A percentile compares a stretch with the other conserved stretches of the same genome.
Conservation (phyloP, 2,888 invertebrate species). For the Anarsia innoxiella region DNA sequence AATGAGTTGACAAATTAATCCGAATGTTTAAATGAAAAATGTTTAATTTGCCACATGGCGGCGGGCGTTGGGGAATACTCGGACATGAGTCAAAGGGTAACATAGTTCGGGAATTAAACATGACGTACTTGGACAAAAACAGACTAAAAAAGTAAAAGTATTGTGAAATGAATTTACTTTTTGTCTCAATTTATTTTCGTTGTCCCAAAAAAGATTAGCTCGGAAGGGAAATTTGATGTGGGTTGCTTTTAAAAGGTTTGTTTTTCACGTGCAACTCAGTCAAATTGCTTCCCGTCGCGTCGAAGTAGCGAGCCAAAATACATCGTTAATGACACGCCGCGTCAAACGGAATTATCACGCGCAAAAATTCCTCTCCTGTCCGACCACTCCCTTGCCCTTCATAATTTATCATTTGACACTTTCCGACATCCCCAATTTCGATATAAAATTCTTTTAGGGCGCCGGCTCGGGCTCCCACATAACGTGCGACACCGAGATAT, state of each 20-base stretch:
- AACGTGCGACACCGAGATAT: slow-evolving; percentile 7
- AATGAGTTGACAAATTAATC: slow-evolving; percentile 6
- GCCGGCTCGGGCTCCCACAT: neutral
- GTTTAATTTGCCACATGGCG: slow-evolving; percentile 14
- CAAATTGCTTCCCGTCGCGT: slow-evolving; percentile 10
- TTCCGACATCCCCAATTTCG: slow-evolving; percentile 8
- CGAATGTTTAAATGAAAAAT: slow-evolving; percentile 8
- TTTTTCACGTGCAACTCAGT: slow-evolving; percentile 5
- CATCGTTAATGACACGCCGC: slow-evolving; percentile 1
- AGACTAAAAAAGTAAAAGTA: neutral
- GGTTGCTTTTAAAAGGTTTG: slow-evolving; percentile 6
- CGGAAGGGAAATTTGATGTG: slow-evolving; percentile 2
- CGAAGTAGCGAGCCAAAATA: slow-evolving; percentile 1
- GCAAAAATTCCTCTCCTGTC: slow-evolving; percentile 1
- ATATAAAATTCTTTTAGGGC: slow-evolving; percentile 10
- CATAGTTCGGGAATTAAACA: slow-evolving; percentile 2
- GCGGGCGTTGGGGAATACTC: slow-evolving; percentile 3
- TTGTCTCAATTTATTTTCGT: too few species aligned
- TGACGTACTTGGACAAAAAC: neutral
- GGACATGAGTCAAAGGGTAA: neutral
- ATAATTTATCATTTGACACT: slow-evolving; percentile 13
- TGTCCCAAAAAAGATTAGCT: too few species aligned
- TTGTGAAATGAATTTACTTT: neutral
- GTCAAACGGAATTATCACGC: slow-evolving; percentile 5
- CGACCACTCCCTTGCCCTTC: neutral